phyloP scores from a whole-genome alignment of 2,113 vertebrate genomes.

The Dicrurus megarhynchus region DNA sequence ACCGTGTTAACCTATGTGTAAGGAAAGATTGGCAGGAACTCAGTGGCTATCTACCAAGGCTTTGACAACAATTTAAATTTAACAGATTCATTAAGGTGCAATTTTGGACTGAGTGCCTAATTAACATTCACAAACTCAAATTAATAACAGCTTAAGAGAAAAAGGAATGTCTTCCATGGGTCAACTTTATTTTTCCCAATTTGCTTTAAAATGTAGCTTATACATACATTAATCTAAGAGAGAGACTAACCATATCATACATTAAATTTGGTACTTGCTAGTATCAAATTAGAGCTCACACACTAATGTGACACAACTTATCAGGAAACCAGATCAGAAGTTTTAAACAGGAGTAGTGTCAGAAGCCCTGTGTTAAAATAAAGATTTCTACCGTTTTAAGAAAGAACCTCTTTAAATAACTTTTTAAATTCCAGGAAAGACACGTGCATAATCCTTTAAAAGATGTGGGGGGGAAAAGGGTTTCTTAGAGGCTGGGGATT shows the following conservation, averaged over 20 bases:
- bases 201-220: neutral
- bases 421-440: neutral
- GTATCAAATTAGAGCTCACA: neutral
- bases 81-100: constrained; percentile 13
- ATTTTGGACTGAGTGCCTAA: neutral
- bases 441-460: neutral
- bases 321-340: neutral
- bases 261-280: neutral
- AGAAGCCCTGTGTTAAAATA: neutral
- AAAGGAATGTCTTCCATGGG: neutral
- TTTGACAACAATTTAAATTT: neutral
- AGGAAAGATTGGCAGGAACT: neutral
- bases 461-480: fast-evolving
- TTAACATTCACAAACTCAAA: constrained; percentile 9
- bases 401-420: neutral
- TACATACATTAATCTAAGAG: neutral
- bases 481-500: neutral
- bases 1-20: neutral
- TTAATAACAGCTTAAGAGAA: neutral
- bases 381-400: neutral
- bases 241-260: neutral
- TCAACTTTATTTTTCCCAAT: neutral
- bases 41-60: neutral
- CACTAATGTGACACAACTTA: neutral
- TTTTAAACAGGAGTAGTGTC: neutral